These are phyloP conservation scores for Torymus aiolomorphi DNA, from an alignment of 2,888 invertebrate genomes.

Conservation along the genomic window DNA sequence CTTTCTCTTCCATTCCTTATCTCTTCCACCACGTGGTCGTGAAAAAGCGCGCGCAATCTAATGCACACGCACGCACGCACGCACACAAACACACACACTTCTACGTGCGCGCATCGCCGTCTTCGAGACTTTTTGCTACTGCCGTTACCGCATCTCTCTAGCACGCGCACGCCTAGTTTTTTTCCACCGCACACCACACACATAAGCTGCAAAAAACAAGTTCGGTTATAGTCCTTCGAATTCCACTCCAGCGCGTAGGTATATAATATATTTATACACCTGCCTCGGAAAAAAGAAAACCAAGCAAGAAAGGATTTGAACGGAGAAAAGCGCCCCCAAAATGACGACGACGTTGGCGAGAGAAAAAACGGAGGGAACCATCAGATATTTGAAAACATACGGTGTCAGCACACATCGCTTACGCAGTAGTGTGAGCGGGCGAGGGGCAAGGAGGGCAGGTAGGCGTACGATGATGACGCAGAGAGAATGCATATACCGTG, in stretches of 20 bases:
- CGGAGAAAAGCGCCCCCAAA: no score
- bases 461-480: conserved; percentile 33
- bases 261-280: no score
- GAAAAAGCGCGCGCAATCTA: conserved; percentile 48
- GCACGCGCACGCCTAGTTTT: background rate
- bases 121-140: conserved; percentile 5
- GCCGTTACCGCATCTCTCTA: background rate
- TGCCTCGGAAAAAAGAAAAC: background rate
- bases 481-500: conserved; percentile 3
- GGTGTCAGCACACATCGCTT: background rate
- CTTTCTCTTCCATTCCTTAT: background rate
- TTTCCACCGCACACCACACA: background rate
- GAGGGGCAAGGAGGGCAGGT: background rate
- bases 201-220: background rate
- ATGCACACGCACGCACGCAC: conserved; percentile 9
- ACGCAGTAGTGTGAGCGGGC: background rate
- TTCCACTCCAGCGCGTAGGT: no score
- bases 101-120: background rate
- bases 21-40: conserved; percentile 35
- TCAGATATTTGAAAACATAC: conserved; percentile 40
- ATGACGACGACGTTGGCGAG: no score
- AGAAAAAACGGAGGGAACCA: conserved; percentile 38
- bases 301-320: no score
- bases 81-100: no score
- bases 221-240: background rate